Conservation (phyloP, 1,140 invertebrate genomes). For the Papilio helenus region DNA sequence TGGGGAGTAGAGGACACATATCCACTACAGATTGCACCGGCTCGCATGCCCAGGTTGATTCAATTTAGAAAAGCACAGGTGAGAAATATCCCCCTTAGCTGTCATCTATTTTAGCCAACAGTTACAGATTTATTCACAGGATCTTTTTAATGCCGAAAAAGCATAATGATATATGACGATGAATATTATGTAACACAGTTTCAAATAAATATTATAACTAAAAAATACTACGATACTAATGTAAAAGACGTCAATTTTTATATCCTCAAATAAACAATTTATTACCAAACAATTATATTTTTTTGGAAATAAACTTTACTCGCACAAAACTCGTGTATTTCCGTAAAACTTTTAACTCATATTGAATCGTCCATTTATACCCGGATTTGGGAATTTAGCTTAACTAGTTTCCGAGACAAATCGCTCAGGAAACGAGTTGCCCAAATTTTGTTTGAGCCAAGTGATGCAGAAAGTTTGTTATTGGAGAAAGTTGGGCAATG, state of each 20-base stretch:
- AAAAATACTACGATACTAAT: too few species aligned
- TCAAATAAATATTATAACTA: too few species aligned
- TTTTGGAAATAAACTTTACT: not conserved
- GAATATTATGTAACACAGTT: too few species aligned
- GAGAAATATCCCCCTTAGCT: not conserved
- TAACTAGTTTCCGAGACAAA: slow-evolving; percentile 58
- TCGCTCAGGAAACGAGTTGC: slow-evolving; percentile 38
- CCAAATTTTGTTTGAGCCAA: not conserved
- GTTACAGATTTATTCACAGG: not conserved
- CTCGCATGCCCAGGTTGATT: not conserved
- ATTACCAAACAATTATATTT: not conserved
- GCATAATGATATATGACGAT: too few species aligned
- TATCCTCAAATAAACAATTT: not conserved
- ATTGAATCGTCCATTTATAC: slow-evolving; percentile 42
- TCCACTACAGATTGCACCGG: slow-evolving; percentile 38
- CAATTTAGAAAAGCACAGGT: not conserved
- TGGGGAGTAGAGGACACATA: slow-evolving; percentile 39
- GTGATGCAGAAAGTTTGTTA: slow-evolving; percentile 55
- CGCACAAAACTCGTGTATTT: not conserved
- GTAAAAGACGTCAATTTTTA: not conserved
- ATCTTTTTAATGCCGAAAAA: too few species aligned
- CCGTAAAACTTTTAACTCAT: slow-evolving; percentile 16
- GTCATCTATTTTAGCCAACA: not conserved
- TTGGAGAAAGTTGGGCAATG: slow-evolving; percentile 49
- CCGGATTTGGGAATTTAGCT: slow-evolving; percentile 47